Percentiles rank a stretch among this genome's conserved stretches.
Evolutionary conservation across 2,797 vertebrate genomes (phyloP).

Genomic region (Vultur gryphus): DNA sequence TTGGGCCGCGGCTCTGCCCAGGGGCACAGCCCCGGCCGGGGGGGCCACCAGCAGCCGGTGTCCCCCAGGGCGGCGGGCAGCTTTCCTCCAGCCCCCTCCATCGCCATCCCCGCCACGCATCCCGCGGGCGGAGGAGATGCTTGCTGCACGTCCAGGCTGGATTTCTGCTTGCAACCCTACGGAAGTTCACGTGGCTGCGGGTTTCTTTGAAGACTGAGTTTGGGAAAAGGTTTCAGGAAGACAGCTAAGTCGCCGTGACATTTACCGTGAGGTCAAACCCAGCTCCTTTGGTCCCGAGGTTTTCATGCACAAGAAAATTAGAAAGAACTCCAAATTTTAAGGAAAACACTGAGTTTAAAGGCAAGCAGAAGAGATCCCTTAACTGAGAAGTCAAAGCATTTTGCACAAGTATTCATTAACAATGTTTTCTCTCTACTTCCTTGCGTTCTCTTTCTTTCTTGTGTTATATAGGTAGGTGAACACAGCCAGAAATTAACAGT

Average conservation of each 20-base stretch:
- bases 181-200: neutral
- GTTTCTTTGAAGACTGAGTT: accelerated
- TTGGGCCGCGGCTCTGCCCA: too few relatives aligned
- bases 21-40: too few relatives aligned
- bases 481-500: neutral
- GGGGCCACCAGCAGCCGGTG: too few relatives aligned
- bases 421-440: accelerated
- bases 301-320: neutral
- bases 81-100: too few relatives aligned
- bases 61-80: too few relatives aligned
- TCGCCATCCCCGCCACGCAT: too few relatives aligned
- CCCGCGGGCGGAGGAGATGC: neutral
- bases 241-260: accelerated
- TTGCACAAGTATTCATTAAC: accelerated
- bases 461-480: neutral
- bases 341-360: neutral
- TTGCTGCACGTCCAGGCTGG: accelerated
- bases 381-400: accelerated
- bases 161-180: accelerated
- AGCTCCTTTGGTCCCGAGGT: accelerated
- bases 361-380: neutral
- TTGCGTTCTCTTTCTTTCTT: too few relatives aligned
- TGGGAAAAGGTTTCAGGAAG: neutral
- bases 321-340: neutral
- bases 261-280: accelerated